phyloP scores from a whole-genome alignment of 1,140 invertebrate genomes.

The Anagrus nilaparvatae region DNA sequence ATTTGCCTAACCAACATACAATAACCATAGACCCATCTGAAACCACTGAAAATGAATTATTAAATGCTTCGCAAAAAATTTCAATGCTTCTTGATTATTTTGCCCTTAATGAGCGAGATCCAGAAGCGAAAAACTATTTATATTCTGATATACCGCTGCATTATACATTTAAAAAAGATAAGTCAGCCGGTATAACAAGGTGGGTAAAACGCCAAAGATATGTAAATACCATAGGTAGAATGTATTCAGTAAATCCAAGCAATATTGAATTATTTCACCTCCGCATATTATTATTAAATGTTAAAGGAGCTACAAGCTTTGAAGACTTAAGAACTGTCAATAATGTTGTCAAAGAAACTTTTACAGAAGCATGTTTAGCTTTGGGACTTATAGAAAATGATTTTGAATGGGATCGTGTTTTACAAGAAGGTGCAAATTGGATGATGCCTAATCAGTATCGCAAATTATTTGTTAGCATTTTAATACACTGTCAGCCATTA shows the following conservation, averaged over 20 bases:
- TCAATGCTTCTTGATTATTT: conserved; percentile 13
- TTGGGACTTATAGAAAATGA: conserved; percentile 2
- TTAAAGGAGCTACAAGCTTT: conserved; percentile 6
- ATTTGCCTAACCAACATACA: conserved; percentile 5
- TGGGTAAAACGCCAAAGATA: conserved; percentile 7
- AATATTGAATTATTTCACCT: conserved; percentile 27
- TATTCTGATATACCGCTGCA: too few relatives aligned
- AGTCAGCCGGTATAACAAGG: not conserved
- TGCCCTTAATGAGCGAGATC: conserved; percentile 6
- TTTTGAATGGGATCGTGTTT: not conserved
- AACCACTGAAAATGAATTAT: too few relatives aligned
- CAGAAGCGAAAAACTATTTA: conserved; percentile 6
- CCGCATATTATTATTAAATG: conserved; percentile 15
- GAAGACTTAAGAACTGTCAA: conserved; percentile 9
- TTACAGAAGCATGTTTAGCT: conserved; percentile 21
- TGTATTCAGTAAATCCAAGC: conserved; percentile 16
- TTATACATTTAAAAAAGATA: conserved; percentile 2
- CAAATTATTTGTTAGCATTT: conserved; percentile 6
- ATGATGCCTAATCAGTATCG: conserved; percentile 11
- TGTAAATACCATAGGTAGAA: conserved; percentile 11
- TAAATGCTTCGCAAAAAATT: too few relatives aligned
- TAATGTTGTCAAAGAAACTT: conserved; percentile 17
- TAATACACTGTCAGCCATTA: conserved; percentile 7
- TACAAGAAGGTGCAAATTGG: conserved; percentile 1
- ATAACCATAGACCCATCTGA: too few relatives aligned